Percentiles rank a stretch among this genome's conserved stretches.
phyloP scores from a whole-genome alignment of 64 coral and sea anemone species.

The Hydrozoanthus tunicans region DNA sequence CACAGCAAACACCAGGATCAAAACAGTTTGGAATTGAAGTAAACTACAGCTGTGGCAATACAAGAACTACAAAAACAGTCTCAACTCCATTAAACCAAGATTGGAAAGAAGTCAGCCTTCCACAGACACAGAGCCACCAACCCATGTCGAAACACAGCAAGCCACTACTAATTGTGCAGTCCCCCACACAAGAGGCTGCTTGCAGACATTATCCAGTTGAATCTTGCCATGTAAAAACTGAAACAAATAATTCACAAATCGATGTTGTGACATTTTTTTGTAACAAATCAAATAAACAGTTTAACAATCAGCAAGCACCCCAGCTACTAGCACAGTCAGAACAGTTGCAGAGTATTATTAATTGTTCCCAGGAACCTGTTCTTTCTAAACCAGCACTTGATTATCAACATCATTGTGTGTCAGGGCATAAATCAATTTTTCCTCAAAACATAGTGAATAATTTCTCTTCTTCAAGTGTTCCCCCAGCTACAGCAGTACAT shows the following conservation, averaged over 20 bases:
- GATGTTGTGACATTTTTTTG: too few relatives aligned
- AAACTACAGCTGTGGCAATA: background rate
- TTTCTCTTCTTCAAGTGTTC: background rate
- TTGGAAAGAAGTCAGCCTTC: background rate
- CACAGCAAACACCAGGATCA: background rate
- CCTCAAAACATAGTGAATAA: background rate
- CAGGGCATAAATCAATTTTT: background rate
- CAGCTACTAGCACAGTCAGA: background rate
- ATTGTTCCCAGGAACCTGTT: background rate
- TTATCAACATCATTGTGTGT: background rate
- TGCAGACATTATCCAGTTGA: background rate
- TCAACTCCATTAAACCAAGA: background rate
- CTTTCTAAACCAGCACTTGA: background rate
- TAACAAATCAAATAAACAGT: too few relatives aligned
- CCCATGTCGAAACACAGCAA: background rate
- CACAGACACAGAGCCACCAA: background rate
- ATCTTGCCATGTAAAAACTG: background rate
- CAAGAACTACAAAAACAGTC: background rate
- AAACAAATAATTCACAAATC: background rate
- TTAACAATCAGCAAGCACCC: background rate
- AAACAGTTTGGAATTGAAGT: background rate
- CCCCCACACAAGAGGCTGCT: background rate
- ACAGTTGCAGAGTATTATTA: background rate
- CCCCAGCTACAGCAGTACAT: background rate
- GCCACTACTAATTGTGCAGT: background rate